Evolutionary conservation across 2,888 invertebrate genomes (phyloP).

Genomic region (Limnephilus auricula): DNA sequence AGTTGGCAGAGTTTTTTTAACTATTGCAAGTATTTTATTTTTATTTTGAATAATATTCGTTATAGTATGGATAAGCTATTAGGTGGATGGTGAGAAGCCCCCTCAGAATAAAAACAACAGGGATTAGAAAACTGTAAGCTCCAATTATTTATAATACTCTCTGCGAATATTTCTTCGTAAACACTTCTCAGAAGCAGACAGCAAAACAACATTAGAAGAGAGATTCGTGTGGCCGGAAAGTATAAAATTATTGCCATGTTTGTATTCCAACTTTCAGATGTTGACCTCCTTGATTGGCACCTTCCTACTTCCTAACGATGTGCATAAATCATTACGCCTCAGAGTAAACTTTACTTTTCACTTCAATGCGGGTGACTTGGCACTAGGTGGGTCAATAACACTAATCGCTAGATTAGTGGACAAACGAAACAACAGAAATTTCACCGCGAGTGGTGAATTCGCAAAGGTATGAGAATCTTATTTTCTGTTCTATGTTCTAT

Average conservation of each 20-base stretch:
- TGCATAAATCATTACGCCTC: neutral
- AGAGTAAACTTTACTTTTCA: neutral
- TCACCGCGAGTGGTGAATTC: neutral
- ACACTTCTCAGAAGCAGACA: neutral
- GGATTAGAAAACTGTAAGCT: neutral
- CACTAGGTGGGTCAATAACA: neutral
- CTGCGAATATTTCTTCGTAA: neutral
- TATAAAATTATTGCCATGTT: neutral
- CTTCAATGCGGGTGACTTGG: conserved; percentile 2
- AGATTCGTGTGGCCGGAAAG: neutral
- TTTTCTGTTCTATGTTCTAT: neutral
- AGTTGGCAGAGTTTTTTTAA: too few species aligned
- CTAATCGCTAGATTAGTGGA: neutral
- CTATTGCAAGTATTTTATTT: too few species aligned
- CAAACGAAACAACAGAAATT: neutral
- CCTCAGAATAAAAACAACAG: neutral
- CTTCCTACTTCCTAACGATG: neutral
- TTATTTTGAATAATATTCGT: too few species aligned
- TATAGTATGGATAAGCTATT: too few species aligned
- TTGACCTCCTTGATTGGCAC: conserved; percentile 16
- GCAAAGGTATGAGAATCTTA: neutral
- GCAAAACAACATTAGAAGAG: conserved; percentile 6
- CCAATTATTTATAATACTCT: neutral
- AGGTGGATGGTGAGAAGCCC: too few species aligned
- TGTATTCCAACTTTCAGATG: conserved; percentile 16